Conservation (phyloP, 2,113 vertebrate genomes). For the Ptyas mucosa region DNA sequence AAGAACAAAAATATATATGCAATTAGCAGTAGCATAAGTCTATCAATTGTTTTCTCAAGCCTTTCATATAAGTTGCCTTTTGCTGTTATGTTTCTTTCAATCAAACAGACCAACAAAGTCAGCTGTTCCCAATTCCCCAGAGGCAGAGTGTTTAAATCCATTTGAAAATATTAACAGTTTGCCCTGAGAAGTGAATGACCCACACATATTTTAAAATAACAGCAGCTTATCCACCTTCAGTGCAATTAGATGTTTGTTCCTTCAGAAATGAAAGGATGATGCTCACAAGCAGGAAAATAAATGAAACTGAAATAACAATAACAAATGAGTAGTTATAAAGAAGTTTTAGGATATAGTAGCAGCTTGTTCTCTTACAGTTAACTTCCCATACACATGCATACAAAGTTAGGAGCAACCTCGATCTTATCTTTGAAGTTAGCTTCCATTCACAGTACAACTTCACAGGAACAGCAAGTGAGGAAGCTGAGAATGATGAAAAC, state of each 20-base stretch:
- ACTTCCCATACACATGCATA: background rate
- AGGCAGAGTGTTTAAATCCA: background rate
- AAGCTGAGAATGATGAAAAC: background rate
- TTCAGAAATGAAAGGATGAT: background rate
- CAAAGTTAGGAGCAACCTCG: background rate
- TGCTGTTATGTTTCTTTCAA: background rate
- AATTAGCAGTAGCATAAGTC: background rate
- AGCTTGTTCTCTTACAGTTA: background rate
- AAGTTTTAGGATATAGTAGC: background rate
- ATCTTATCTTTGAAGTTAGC: background rate
- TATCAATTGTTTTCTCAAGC: background rate
- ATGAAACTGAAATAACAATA: background rate
- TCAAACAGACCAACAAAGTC: background rate
- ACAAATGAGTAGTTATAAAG: background rate
- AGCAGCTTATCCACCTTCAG: background rate
- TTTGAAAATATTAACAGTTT: background rate
- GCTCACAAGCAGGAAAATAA: background rate
- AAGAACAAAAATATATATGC: background rate
- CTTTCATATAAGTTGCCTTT: background rate
- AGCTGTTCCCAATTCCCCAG: background rate
- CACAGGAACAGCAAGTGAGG: background rate
- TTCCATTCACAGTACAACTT: background rate
- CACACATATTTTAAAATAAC: background rate
- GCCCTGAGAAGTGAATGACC: background rate
- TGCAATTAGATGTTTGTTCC: background rate